Evolutionary conservation across 2,797 vertebrate species (phyloP), one percentile per base, ranked within the genome.

Genomic region (Lagodon rhomboides): DNA sequence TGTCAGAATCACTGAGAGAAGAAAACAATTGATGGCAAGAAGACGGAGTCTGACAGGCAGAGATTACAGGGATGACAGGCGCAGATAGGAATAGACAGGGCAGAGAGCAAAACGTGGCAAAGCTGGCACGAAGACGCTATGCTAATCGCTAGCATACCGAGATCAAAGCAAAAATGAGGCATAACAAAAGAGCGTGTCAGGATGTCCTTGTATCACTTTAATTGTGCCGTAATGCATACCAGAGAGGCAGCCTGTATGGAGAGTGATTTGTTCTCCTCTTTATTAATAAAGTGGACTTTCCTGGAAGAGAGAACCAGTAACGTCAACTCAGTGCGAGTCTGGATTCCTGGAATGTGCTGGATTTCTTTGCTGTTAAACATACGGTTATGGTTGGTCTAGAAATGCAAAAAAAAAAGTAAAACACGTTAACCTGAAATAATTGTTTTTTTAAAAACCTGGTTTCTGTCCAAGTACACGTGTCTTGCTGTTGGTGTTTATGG

Each of bases 201-300:
- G 12, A 34, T 80, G 72, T 82, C 69, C 83, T 65, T 82, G 73
- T 82, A 85, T 78, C 77, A 65, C 60, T 84, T 67, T 79, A 69
- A 89, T 89, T 65, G 50, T 41, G 59, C 49, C 54, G 15, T 64
- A 25, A 70, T 75, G 82, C 90, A 90, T 92, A 68, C 85, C 84
- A 74, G 60, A 69, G 65, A 88, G 67, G 30, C 82, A 87, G 75
- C 76, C 53, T 15, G 53, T 30, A 72, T 69, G 62, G 25, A 79
- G 74, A 77, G 41, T n/a, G 27, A 83, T 69, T 62, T 74, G 41
- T 65, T 82, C 53, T 43, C 34, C n/a, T 55, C 5, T 64, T 77
- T 69, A 73, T 86, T 50, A 84, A 82, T 23, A 63, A 55, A 67
- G 44, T 61, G 65, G 60, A 20, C 68, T 80, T 41, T 20, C 58